Percentiles rank a stretch among this genome's conserved stretches.
phyloP scores from a whole-genome alignment of 2,113 vertebrate genomes.

The Oenanthe oenanthe region DNA sequence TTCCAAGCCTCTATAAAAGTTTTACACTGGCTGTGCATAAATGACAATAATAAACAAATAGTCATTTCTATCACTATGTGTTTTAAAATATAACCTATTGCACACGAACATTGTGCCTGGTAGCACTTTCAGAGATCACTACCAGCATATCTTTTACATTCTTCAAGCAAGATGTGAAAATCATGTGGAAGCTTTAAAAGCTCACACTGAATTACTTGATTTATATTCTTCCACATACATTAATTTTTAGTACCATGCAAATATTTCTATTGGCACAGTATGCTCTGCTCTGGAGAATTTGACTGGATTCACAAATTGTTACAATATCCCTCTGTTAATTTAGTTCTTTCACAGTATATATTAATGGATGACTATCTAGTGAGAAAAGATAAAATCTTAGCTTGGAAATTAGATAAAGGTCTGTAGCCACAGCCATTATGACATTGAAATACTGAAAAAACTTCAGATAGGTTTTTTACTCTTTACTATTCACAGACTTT shows the following conservation, averaged over 20 bases:
- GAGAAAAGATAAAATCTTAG: background rate
- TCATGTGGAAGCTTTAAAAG: slow-evolving; percentile 4
- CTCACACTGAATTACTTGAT: background rate
- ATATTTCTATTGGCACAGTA: slow-evolving; percentile 31
- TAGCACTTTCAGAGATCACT: background rate
- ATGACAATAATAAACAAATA: background rate
- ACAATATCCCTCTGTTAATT: slow-evolving; percentile 26
- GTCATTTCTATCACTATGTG: background rate
- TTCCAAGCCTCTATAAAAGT: background rate
- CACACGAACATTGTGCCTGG: background rate
- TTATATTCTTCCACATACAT: slow-evolving; percentile 14
- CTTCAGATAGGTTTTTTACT: background rate
- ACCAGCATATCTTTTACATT: background rate
- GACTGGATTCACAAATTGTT: background rate
- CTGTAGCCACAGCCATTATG: background rate
- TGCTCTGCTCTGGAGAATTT: background rate
- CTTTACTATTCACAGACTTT: background rate
- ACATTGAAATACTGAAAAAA: background rate
- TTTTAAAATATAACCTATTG: background rate
- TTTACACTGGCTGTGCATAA: background rate
- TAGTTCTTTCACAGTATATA: background rate
- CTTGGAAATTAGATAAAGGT: background rate
- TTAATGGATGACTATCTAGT: background rate
- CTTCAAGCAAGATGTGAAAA: background rate
- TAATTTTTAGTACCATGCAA: slow-evolving; percentile 38